These are phyloP conservation scores for Diabrotica balteata DNA, from an alignment of 2,888 invertebrate genomes.

Conservation along the genomic window DNA sequence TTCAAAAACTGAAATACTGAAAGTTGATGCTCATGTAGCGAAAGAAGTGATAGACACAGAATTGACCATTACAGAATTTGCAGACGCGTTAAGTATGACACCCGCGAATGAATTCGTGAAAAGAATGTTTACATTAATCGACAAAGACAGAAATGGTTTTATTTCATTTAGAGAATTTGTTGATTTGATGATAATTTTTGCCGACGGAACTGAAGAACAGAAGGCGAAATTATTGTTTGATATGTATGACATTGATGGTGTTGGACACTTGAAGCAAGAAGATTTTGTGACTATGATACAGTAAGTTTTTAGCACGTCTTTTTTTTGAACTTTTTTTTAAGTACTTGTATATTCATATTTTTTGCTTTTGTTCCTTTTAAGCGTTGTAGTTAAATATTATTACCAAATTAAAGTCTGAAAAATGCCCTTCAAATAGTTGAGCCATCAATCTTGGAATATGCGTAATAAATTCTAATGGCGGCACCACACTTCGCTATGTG, in stretches of 20 bases:
- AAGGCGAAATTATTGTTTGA: slow-evolving; percentile 66
- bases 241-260: slow-evolving; percentile 66
- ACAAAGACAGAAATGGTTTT: slow-evolving; percentile 67
- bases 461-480: too few relatives aligned
- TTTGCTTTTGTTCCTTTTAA: too few relatives aligned
- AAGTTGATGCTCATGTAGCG: slow-evolving; percentile 57
- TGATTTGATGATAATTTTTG: slow-evolving; percentile 67
- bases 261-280: slow-evolving; percentile 59
- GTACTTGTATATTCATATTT: too few relatives aligned
- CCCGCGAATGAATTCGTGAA: slow-evolving; percentile 65
- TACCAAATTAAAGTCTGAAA: too few relatives aligned
- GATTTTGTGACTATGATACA: slow-evolving; percentile 64
- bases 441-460: too few relatives aligned
- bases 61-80: slow-evolving; percentile 66
- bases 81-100: slow-evolving; percentile 66
- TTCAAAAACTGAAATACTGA: slow-evolving; percentile 57
- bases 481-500: too few relatives aligned
- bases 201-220: slow-evolving; percentile 62
- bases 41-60: slow-evolving; percentile 63
- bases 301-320: slow-evolving; percentile 47
- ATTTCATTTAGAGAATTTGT: slow-evolving; percentile 70
- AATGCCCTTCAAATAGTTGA: too few relatives aligned
- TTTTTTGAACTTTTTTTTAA: too few relatives aligned
- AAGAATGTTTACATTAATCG: slow-evolving; percentile 65
- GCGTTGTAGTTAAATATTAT: too few relatives aligned